Conservation (phyloP, 2,113 vertebrate genomes). For the Craseonycteris thonglongyai region DNA sequence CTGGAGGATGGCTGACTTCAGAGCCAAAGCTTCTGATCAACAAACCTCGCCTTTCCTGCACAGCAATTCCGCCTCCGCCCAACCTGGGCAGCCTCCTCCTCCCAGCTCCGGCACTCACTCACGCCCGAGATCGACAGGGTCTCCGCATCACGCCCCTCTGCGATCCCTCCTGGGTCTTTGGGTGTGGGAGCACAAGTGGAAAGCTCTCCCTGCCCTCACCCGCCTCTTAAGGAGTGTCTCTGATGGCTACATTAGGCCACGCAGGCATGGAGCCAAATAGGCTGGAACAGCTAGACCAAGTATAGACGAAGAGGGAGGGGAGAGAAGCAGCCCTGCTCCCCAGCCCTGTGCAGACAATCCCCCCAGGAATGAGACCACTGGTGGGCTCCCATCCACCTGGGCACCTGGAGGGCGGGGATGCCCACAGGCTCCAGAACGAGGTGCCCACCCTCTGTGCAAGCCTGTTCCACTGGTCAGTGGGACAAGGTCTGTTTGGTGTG, state of each 20-base stretch:
- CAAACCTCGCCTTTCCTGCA: neutral
- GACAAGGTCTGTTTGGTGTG: neutral
- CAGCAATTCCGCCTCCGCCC: neutral
- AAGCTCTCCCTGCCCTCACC: neutral
- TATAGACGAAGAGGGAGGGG: neutral
- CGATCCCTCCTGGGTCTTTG: neutral
- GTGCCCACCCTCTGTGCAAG: neutral
- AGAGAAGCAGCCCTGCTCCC: neutral
- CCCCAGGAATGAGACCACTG: neutral
- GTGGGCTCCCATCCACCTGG: neutral
- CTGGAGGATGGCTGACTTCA: neutral
- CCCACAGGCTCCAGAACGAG: neutral
- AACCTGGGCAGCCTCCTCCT: neutral
- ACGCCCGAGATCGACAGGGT: neutral
- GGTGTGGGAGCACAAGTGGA: neutral
- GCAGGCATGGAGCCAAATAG: neutral
- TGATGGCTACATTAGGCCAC: neutral
- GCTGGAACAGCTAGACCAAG: neutral
- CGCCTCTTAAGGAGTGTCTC: conserved; percentile 5
- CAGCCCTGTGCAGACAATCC: neutral
- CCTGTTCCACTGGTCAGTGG: neutral
- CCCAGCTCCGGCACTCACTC: neutral
- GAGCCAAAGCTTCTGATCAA: neutral
- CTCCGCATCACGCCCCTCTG: neutral
- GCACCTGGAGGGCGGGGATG: neutral